Base-by-base conservation (phyloP, 2,888 invertebrate species). In the Eilema griseolum region DNA sequence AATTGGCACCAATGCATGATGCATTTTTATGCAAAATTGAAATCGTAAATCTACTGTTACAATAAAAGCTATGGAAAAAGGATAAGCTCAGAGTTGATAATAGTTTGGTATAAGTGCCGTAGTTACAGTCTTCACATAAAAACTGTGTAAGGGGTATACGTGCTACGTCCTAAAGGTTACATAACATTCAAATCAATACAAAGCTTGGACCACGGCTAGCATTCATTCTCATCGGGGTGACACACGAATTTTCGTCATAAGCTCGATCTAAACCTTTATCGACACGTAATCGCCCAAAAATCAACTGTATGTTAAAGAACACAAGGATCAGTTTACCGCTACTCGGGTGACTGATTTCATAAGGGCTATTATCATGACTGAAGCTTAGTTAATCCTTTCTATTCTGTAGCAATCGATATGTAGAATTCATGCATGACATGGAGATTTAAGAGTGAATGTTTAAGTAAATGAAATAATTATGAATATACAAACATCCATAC, bases 241-340 rank as follows among this genome's bases (percentile, higher is more conserved):
- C 87, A 86, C 79, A 84, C 85, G 84, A 88, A 85, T 85, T 85
- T 85, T 85, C 83, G 80, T 86, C 85, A 85, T 89, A 89, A 89
- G 86, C 87, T 83, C 76, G 67, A 80, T 78, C 83, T 83, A 86
- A 83, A 81, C 81, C 80, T 83, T 81, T 78, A 74, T 80, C 75
- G 70, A 65, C 67, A 65, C 60, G 66, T 56, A 56, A 31, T 69
- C 62, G 64, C 73, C 65, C 73, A 65, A 86, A 83, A 77, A 66
- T 46, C 69, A 59, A 70, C 75, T 71, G 56, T 83, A 79, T 72
- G 71, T 28, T 70, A 26, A 56, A 61, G 11, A 0, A 0, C 0
- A 8, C 41, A 82, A 73, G 67, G 71, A 68, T 60, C 63, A 71
- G 72, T 78, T 66, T 73, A 20, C 74, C 46, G 37, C 76, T 72